Conservation (phyloP, 2,888 invertebrate species). For the Orthosia cruda region DNA sequence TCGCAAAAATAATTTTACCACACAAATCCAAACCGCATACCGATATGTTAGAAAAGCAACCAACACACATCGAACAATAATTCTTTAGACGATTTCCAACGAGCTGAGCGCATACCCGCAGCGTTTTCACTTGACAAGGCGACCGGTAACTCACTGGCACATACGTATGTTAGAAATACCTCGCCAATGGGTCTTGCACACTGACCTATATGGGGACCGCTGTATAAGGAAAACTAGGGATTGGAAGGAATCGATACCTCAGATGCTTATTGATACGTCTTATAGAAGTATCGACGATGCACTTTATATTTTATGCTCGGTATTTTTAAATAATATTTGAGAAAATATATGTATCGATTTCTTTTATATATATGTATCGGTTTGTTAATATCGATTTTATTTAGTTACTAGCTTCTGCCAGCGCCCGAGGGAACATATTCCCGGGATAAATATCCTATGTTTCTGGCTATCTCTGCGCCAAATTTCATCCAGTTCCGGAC, state of each 20-base stretch:
- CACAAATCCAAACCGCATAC: constrained; percentile 44
- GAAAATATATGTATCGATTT: not conserved
- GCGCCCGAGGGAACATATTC: too few relatives aligned
- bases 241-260: constrained; percentile 24
- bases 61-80: constrained; percentile 55
- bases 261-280: not conserved
- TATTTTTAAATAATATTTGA: not conserved
- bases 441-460: too few relatives aligned
- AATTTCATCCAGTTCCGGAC: too few relatives aligned
- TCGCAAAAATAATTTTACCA: constrained; percentile 15
- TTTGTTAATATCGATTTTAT: not conserved
- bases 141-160: constrained; percentile 70
- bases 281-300: not conserved
- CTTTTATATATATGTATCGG: not conserved
- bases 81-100: constrained; percentile 75
- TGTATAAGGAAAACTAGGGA: constrained; percentile 37
- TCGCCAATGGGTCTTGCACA: constrained; percentile 41
- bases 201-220: constrained; percentile 47
- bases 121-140: constrained; percentile 79
- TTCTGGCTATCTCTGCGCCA: too few relatives aligned
- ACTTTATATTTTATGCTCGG: not conserved
- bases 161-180: constrained; percentile 22
- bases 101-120: constrained; percentile 65
- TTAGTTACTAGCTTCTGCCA: not conserved
- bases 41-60: constrained; percentile 59